phyloP scores from a whole-genome alignment of 2,888 invertebrate genomes.

The Dolomedes plantarius region DNA sequence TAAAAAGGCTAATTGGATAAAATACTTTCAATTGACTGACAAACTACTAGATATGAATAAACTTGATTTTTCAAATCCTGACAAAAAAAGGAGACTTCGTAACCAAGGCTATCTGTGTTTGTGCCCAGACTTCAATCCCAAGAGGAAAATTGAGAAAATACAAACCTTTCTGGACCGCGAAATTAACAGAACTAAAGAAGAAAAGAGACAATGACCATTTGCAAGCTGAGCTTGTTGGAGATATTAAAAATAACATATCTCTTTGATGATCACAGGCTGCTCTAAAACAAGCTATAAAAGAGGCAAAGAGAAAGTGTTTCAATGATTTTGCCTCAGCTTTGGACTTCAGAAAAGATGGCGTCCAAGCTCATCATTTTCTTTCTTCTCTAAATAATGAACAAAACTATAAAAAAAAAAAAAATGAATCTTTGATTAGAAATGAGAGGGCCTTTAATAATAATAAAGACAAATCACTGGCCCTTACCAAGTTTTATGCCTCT shows the following conservation, averaged over 20 bases:
- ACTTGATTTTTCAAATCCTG: neutral
- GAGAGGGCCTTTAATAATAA: neutral
- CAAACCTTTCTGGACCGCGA: conserved; percentile 10
- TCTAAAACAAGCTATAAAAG: conserved; percentile 4
- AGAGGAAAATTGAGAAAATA: conserved; percentile 24
- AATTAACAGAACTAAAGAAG: neutral
- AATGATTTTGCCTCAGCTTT: neutral
- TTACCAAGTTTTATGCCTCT: conserved; percentile 9
- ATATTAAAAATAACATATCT: neutral
- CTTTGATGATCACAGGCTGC: conserved; percentile 1
- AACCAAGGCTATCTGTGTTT: neutral
- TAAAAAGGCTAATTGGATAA: neutral
- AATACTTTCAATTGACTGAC: neutral
- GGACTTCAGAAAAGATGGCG: neutral
- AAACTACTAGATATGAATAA: neutral
- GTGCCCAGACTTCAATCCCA: neutral
- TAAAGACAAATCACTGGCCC: neutral
- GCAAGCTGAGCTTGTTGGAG: conserved; percentile 9
- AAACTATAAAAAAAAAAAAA: neutral
- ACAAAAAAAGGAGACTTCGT: neutral
- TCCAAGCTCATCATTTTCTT: neutral
- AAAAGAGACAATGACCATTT: neutral
- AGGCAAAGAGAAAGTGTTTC: conserved; percentile 1
- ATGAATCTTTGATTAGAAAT: neutral
- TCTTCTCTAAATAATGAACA: neutral